Conservation (phyloP, 2,797 vertebrate genomes). For the Acipenser transmontanus region DNA sequence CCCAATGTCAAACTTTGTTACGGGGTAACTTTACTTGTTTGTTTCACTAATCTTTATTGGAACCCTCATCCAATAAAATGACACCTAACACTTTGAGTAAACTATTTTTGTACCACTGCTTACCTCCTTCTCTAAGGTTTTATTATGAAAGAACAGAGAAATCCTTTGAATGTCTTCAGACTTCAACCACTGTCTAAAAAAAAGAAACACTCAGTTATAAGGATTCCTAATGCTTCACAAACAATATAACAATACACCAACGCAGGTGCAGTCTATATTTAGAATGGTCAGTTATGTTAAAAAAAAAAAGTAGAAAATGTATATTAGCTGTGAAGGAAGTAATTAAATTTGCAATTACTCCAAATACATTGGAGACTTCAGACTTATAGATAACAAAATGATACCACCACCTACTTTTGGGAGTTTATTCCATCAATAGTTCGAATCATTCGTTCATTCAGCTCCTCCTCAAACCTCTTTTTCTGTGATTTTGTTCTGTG, state of each 20-base stretch:
- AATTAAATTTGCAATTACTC: too few relatives aligned
- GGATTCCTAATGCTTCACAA: conserved; percentile 6
- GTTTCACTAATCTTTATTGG: too few relatives aligned
- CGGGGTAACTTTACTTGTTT: too few relatives aligned
- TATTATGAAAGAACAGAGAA: conserved; percentile 89
- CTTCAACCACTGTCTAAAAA: conserved; percentile 86
- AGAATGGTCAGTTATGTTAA: too few relatives aligned
- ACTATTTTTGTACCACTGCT: conserved; percentile 29
- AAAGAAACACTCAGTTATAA: conserved; percentile 11
- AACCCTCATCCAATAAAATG: too few relatives aligned
- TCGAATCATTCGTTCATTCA: conserved; percentile 89
- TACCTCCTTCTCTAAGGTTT: conserved; percentile 88
- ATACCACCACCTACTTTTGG: conserved; percentile 70
- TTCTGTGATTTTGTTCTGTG: conserved; percentile 88
- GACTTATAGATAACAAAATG: neutral
- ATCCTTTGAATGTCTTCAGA: conserved; percentile 93
- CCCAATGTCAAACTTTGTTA: too few relatives aligned
- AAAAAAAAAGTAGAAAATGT: too few relatives aligned
- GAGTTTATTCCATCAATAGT: conserved; percentile 91
- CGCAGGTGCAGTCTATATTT: too few relatives aligned
- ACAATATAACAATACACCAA: too few relatives aligned
- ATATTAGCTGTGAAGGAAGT: too few relatives aligned
- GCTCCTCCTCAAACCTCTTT: conserved; percentile 86
- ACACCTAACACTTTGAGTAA: too few relatives aligned
- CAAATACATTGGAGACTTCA: too few relatives aligned